Evolutionary conservation across 2,888 invertebrate species (phyloP).

Genomic region (Ennomos erosarius): DNA sequence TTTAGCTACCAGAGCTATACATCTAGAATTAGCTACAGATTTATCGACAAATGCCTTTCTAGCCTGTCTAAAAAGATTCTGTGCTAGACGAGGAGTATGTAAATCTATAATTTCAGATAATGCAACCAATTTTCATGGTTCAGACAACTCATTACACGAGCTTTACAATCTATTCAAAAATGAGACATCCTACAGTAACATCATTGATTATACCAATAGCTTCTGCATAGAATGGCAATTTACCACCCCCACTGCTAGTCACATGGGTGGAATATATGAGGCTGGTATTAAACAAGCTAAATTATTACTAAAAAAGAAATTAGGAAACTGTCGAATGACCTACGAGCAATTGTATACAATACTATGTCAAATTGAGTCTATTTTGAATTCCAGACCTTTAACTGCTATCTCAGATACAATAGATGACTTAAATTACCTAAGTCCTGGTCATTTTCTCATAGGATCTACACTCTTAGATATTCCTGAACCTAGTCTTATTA

Average conservation of each 20-base stretch:
- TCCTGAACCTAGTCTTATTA: slow-evolving; percentile 12
- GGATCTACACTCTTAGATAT: slow-evolving; percentile 10
- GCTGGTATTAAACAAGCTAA: slow-evolving; percentile 4
- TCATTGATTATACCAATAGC: slow-evolving; percentile 8
- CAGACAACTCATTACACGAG: slow-evolving; percentile 14
- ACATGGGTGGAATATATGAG: slow-evolving; percentile 19
- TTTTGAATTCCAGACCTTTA: slow-evolving; percentile 9
- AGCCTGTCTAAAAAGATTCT: slow-evolving; percentile 3
- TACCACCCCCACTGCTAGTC: slow-evolving; percentile 1
- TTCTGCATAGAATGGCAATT: slow-evolving; percentile 10
- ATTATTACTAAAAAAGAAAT: slow-evolving; percentile 10
- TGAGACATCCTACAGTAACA: slow-evolving; percentile 14
- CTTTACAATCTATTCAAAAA: slow-evolving; percentile 18
- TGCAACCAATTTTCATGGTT: slow-evolving; percentile 19
- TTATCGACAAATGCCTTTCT: neutral
- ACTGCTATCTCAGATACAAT: neutral
- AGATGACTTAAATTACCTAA: slow-evolving; percentile 7
- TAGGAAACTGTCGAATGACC: slow-evolving; percentile 11
- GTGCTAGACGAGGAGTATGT: slow-evolving; percentile 3
- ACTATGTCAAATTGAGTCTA: slow-evolving; percentile 6
- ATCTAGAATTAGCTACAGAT: neutral
- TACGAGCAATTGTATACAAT: slow-evolving; percentile 11
- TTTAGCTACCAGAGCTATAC: neutral
- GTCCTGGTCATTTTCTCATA: slow-evolving; percentile 5
- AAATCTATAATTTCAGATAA: slow-evolving; percentile 11